Base-by-base conservation (phyloP, 2,797 vertebrate genomes). In the Acanthurus lineatus region DNA sequence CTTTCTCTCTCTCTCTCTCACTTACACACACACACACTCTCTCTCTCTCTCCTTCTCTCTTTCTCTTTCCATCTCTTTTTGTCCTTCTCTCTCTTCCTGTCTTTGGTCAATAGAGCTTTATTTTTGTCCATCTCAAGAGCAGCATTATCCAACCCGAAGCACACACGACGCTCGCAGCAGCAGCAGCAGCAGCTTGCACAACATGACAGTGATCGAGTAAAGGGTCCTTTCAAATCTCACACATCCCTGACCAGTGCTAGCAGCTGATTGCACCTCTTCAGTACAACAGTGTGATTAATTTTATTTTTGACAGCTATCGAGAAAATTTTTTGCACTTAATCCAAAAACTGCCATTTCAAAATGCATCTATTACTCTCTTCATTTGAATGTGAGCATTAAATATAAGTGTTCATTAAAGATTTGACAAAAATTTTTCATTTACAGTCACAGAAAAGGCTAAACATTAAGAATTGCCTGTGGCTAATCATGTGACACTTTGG, bases 41-140 rank as follows among this genome's bases (percentile, higher is more conserved):
- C 73, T 88, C 73, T 78, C 64, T 65, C 67, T 20, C 56, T 42
- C n/a, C 69, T 44, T 67, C 77, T 88, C 60, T 56, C 71, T 67
- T 61, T 32, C 28, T 32, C 28, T 32, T 32, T 32, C 28, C 28
- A 32, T 32, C 28, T 4, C 28, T 32, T 32, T 32, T 32, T 32
- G 28, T 32, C 28, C 28, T n/a, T 60, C 75, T 54, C 60, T 58
- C 48, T 68, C 79, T 88, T 85, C 81, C 87, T 87, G 75, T 81
- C 58, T 56, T 71, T 81, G 63, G 73, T 89, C 76, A 63, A 87
- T 88, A 62, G 42, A 73, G 76, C 25, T 72, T 52, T 81, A 73
- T 84, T 88, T 90, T 56, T 56, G 69, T 84, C 75, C 66, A 76
- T 54, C 47, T 76, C 63, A 48, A 70, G 69, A 77, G 53, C 70